Evolutionary conservation across 1,140 invertebrate genomes (phyloP), one percentile per base, ranked within the genome.

Genomic region (Oncopodura yosiiana): DNA sequence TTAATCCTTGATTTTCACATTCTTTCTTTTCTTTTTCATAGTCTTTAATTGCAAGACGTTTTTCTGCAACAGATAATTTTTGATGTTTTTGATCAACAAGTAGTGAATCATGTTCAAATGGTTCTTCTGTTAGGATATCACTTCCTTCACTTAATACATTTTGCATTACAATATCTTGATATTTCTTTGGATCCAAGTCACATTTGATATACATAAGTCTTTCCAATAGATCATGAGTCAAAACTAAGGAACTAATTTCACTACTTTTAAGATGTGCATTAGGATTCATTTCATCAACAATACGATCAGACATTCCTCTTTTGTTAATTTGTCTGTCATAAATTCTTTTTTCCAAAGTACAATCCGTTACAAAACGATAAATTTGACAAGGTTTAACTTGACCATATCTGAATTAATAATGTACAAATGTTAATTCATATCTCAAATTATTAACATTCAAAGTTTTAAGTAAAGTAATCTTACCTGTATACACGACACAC

Each of bases 311-410:
- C 85, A 98, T 96, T 41, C 85, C 86, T 72, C 97, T 90, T 67
- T 99, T 99, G 66, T 91, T 94, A 43, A 99, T 90, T 72, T 99
- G 95, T 50, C 95, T 72, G 69, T 99, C 94, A 68, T 98, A 99
- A 59, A 99, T 98, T 68, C 94, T 93, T 68, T 92, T 92, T 68
- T 99, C 95, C 43, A 99, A 76, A 58, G 89, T 94, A 69, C 91
- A 95, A 70, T 97, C 94, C 64, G 91, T 94, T 2, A 99, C 91
- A 36, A 99, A 77, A 42, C 95, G 80, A 71, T 99, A 99, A 3
- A 98, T 90, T 70, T 86, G 95, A 65, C 91, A 94, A 0, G 83
- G 85, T 68, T 95, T 97, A 58, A 80, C 77, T 70, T 99, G 94
- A 0, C 94, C 94, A 70, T 96, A 97, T 64, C 81, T 80, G 55